Evolutionary conservation across 2,888 invertebrate genomes (phyloP), one percentile per base, ranked within the genome.

Genomic region (Agrotis exclamationis): DNA sequence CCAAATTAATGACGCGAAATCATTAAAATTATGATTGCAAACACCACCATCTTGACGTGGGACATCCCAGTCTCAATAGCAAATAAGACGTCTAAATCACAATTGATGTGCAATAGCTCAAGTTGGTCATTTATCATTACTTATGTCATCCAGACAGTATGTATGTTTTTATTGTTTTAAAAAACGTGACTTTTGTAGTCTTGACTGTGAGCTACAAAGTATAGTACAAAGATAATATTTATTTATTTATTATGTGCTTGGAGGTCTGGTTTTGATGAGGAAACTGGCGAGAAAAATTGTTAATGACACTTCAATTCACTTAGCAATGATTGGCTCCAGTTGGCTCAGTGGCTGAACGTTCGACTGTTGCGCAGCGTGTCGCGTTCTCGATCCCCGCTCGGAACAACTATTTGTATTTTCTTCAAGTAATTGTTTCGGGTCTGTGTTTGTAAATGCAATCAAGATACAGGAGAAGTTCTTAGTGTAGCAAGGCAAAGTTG

Each of bases 141-240:
- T 39, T 47, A 63, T 59, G 60, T 58, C 57, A 66, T 62, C 18
- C 45, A 0, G n/a, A 20, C n/a, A 45, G n/a, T 79, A 58, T 50
- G 33, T 63, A 63, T 47, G 47, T 80, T 59, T n/a, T 75, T 63
- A 63, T 63, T 75, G 56, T 78, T 78, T 60, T 58, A 28, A 24
- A n/a, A 75, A 76, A 80, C 76, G 76, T 75, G 58, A 59, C 63
- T 51, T 16, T 48, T 20, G 45, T 13, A 39, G 39, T 39, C 39
- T 39, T 39, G 39, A 0, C 33, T 70, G 20, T 39, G n/a, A 20
- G 53, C 44, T 63, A 54, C 58, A 53, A 79, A 48, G 44, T 79
- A 28, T 9, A n/a, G 33, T 7, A 48, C 39, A 62, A 33, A 53
- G 1, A 47, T 53, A 58, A 44, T 53, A 58, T 48, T 28, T 56